phyloP scores from a whole-genome alignment of 2,113 vertebrate genomes.

The Pituophis catenifer region DNA sequence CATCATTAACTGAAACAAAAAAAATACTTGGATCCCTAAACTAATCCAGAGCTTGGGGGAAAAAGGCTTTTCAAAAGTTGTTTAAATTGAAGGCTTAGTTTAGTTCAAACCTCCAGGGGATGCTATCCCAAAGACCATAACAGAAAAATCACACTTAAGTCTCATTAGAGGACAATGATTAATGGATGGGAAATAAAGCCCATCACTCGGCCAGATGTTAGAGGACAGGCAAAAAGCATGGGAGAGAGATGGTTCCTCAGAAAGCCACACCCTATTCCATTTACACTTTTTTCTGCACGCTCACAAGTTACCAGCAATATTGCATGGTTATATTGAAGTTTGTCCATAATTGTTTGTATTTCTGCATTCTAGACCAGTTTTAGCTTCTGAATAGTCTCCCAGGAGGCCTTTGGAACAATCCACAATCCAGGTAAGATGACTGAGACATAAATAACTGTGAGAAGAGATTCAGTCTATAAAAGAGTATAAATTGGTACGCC shows the following conservation, averaged over 20 bases:
- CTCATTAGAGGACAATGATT: background rate
- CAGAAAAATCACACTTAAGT: background rate
- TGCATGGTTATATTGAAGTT: background rate
- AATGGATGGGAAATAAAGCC: background rate
- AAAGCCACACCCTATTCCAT: background rate
- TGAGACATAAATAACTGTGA: background rate
- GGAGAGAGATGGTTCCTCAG: background rate
- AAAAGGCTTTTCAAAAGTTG: background rate
- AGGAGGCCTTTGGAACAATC: background rate
- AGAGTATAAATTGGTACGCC: background rate
- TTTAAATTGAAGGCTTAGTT: background rate
- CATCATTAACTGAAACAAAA: background rate
- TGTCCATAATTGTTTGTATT: background rate
- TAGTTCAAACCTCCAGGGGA: background rate
- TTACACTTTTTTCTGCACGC: background rate
- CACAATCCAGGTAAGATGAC: background rate
- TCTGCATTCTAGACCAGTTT: background rate
- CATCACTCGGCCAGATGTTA: background rate
- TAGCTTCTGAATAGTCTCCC: background rate
- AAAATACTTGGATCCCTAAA: background rate
- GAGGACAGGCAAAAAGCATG: background rate
- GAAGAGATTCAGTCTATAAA: background rate
- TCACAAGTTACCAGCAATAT: background rate
- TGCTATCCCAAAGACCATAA: background rate
- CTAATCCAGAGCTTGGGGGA: background rate